A percentile compares a stretch with the other conserved stretches of the same genome.
Conservation (phyloP, 2,113 vertebrate species). For the Corapipo altera region DNA sequence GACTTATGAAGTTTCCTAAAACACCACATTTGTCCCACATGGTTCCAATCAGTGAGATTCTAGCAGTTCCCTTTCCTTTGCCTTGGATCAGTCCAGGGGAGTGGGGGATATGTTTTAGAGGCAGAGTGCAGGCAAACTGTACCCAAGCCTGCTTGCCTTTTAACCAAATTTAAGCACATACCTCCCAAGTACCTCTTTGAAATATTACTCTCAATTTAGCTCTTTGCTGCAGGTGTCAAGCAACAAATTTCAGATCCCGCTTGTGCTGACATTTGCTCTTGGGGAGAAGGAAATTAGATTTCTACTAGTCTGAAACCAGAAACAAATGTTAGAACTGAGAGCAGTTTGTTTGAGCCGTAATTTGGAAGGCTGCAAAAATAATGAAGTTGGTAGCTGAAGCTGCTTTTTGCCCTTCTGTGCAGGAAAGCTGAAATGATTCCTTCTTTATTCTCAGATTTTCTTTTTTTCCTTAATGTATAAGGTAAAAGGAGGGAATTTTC, state of each 20-base stretch:
- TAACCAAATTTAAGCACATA: conserved; percentile 47
- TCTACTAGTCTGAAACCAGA: conserved; percentile 69
- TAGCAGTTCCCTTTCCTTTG: background rate
- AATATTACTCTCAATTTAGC: conserved; percentile 71
- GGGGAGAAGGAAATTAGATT: conserved; percentile 72
- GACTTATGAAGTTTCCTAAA: background rate
- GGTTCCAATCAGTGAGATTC: background rate
- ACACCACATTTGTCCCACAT: background rate
- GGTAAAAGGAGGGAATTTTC: background rate
- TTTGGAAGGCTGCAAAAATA: conserved; percentile 55
- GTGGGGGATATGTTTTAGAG: background rate
- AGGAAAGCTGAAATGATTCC: background rate
- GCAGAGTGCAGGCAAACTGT: background rate
- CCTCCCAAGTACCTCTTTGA: conserved; percentile 67
- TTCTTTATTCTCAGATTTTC: background rate
- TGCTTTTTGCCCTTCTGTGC: background rate
- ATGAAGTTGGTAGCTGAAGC: conserved; percentile 27
- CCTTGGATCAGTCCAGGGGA: background rate
- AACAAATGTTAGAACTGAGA: conserved; percentile 75
- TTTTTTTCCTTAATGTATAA: background rate
- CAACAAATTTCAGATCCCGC: conserved; percentile 67
- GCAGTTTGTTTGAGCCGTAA: conserved; percentile 57
- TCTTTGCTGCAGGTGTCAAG: conserved; percentile 68
- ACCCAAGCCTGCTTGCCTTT: conserved; percentile 5
- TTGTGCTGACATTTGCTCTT: conserved; percentile 70